phyloP scores from a whole-genome alignment of 2,113 vertebrate genomes.

The Argyrosomus japonicus region DNA sequence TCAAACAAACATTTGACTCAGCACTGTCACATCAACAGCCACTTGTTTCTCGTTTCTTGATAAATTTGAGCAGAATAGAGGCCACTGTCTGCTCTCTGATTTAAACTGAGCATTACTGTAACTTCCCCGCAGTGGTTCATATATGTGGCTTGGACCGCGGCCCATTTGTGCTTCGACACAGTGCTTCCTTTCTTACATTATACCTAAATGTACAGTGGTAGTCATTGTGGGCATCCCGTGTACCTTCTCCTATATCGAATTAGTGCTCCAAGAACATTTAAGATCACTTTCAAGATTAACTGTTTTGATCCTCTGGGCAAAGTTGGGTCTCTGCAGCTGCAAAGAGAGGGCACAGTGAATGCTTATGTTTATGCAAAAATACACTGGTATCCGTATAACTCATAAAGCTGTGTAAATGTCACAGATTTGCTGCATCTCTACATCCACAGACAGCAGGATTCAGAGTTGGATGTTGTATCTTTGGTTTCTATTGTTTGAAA shows the following conservation, averaged over 20 bases:
- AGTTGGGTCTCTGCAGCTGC: conserved; percentile 9
- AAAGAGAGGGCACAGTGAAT: background rate
- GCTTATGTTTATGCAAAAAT: background rate
- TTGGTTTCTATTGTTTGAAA: background rate
- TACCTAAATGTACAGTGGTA: conserved; percentile 48
- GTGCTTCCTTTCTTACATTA: conserved; percentile 52
- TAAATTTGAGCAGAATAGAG: conserved; percentile 39
- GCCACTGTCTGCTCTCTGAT: conserved; percentile 1
- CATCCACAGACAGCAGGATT: background rate
- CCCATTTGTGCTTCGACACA: conserved; percentile 49
- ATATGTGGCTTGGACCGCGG: conserved; percentile 41
- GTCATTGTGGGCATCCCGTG: conserved; percentile 29
- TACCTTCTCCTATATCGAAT: background rate
- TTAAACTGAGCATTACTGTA: conserved; percentile 53
- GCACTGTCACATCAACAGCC: conserved; percentile 45
- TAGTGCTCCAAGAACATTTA: conserved; percentile 17
- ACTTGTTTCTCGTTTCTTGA: conserved; percentile 50
- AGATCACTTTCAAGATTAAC: background rate
- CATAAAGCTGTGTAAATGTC: background rate
- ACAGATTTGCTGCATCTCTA: background rate
- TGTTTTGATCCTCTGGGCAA: conserved; percentile 7
- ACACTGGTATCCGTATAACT: background rate
- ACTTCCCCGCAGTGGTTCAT: conserved; percentile 22
- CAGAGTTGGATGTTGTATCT: background rate
- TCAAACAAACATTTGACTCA: conserved; percentile 39